Evolutionary conservation across 1,140 invertebrate species (phyloP).

Genomic region (Musca domestica): DNA sequence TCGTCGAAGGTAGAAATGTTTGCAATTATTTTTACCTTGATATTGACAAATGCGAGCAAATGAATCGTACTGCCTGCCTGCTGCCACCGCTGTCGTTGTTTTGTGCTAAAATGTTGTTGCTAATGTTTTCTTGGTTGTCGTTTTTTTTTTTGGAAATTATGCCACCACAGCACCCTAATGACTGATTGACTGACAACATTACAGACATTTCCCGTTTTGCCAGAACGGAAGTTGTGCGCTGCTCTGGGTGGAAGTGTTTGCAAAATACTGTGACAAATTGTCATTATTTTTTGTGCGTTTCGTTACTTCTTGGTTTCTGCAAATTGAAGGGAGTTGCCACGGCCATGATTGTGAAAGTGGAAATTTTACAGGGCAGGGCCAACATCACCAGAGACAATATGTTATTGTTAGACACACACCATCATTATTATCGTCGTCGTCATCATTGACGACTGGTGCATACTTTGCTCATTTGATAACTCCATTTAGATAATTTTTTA

Average conservation of each 20-base stretch:
- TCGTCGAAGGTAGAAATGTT: not conserved
- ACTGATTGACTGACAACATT: conserved; percentile 6
- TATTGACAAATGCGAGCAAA: conserved; percentile 8
- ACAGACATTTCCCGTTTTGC: not conserved
- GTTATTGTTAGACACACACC: conserved; percentile 8
- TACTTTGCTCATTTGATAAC: not conserved
- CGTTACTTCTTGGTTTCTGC: no score
- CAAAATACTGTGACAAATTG: conserved; percentile 19
- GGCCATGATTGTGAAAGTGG: no score
- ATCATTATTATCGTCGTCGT: conserved; percentile 4
- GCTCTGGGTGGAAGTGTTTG: not conserved
- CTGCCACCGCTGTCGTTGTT: no score
- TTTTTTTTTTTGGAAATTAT: no score
- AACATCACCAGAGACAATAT: not conserved
- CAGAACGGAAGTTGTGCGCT: conserved; percentile 10
- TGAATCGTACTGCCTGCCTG: no score
- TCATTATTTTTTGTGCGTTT: not conserved
- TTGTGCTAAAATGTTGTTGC: no score
- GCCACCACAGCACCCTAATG: conserved; percentile 11
- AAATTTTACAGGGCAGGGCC: not conserved
- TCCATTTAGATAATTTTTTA: conserved; percentile 19
- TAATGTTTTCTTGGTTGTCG: no score
- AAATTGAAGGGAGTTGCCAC: no score
- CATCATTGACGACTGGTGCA: not conserved
- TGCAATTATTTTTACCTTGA: conserved; percentile 19